Base-by-base conservation (phyloP, 2,888 invertebrate genomes). In the Iphiclides podalirius region DNA sequence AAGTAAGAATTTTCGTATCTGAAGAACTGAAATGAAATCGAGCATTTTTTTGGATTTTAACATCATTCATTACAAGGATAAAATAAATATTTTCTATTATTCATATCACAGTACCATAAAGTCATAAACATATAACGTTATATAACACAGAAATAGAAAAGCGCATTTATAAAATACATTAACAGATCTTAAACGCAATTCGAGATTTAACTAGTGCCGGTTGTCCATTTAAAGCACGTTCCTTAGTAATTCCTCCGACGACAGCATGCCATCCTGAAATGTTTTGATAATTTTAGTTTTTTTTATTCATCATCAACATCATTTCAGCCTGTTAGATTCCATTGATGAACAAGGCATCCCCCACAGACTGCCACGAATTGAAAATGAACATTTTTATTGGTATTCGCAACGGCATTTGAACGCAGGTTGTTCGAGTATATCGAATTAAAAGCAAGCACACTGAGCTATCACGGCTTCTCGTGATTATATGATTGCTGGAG, bases 211-310 rank as follows among this genome's bases (percentile, higher is more conserved):
- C 55, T 59, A 61, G 31, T 39, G 35, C 46, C 50, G 37, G 28
- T 41, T 56, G 67, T 53, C 38, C 42, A 20, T 66, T 80, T 83
- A 85, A 59, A 74, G 68, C 60, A 75, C 72, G 68, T 86, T 89
- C 69, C 89, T 82, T 58, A 90, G 82, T 28, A 91, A 77, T 68
- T 91, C 91, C 14, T 90, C 90, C 16, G 90, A 73, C 50, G 90
- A 82, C 33, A 91, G 78, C 72, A 88, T 77, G 39, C 90, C 91
- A 59, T 91, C 91, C 81, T 91, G 89, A 35, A 89, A 86, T 54
- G 1, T 8, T 70, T 75, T 60, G 55, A 41, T 50, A 33, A 42
- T 13, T 35, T 37, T 41, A 47, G 4, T 23, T 3, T 35, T 16
- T 11, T 15, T n/a, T 20, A 4, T n/a, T n/a, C n/a, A n/a, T n/a